Evolutionary conservation across 2,797 vertebrate species (phyloP).

Genomic region (Gymnothorax javanicus): DNA sequence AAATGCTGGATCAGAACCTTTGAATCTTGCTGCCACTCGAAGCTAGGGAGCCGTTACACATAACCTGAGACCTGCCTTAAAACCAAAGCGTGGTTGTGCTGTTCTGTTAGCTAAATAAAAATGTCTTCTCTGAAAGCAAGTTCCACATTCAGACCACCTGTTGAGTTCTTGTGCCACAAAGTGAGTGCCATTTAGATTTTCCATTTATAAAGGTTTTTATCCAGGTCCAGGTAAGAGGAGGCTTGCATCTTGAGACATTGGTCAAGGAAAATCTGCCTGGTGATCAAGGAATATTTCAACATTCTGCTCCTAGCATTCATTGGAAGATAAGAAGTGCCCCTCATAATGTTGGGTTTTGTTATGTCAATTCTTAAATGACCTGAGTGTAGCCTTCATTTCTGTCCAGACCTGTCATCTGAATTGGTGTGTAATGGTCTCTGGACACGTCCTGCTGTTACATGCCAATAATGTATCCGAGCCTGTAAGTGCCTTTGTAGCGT

Average conservation of each 20-base stretch:
- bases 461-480: conserved; percentile 8
- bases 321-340: background rate
- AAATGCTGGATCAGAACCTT: no score
- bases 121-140: no score
- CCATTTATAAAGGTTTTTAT: background rate
- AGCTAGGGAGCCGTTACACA: no score
- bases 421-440: conserved; percentile 6
- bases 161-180: background rate
- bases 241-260: background rate
- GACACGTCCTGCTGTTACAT: background rate
- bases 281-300: background rate
- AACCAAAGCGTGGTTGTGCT: no score
- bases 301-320: background rate
- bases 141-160: background rate
- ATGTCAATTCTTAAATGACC: background rate
- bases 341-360: background rate
- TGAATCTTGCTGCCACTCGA: no score
- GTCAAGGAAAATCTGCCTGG: background rate
- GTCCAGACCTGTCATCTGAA: background rate
- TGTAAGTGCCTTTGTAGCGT: background rate
- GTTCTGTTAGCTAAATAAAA: no score
- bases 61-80: no score
- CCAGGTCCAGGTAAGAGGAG: background rate
- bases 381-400: no score
- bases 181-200: background rate